phyloP scores from a whole-genome alignment of 2,888 invertebrate genomes.

The Drosophila glabriapex region DNA sequence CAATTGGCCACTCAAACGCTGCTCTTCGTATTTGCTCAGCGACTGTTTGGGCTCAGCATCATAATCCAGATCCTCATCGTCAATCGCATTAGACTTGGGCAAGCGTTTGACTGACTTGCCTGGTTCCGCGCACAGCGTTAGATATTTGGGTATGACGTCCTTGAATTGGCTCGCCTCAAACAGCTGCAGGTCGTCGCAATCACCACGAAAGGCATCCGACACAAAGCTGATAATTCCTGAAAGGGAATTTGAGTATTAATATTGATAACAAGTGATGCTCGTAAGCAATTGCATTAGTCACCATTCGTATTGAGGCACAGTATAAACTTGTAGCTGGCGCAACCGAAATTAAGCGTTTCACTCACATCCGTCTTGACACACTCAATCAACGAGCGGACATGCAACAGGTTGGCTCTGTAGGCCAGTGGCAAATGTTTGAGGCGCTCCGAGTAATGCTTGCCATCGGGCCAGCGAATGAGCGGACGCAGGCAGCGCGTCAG shows the following conservation, averaged over 20 bases:
- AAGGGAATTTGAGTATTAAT: background rate
- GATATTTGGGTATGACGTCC: constrained; percentile 83
- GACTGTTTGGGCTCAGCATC: constrained; percentile 26
- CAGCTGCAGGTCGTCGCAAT: constrained; percentile 83
- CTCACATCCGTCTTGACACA: constrained; percentile 84
- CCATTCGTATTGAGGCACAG: constrained; percentile 84
- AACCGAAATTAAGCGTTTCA: constrained; percentile 75
- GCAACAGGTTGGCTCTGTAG: constrained; percentile 82
- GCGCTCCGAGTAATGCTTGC: constrained; percentile 83
- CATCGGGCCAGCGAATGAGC: constrained; percentile 84
- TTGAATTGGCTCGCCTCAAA: constrained; percentile 83
- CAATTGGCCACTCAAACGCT: constrained; percentile 71
- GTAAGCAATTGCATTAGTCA: constrained; percentile 24
- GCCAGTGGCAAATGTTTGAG: constrained; percentile 84
- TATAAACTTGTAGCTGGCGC: constrained; percentile 84
- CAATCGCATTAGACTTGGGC: constrained; percentile 39
- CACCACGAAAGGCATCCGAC: constrained; percentile 83
- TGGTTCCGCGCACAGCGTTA: constrained; percentile 83
- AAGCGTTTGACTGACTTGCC: constrained; percentile 80
- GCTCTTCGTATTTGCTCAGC: constrained; percentile 73
- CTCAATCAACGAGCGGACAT: constrained; percentile 84
- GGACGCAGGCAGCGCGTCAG: constrained; percentile 82
- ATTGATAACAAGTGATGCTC: background rate
- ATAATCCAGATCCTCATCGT: constrained; percentile 52
- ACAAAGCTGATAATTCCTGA: constrained; percentile 83